These are phyloP conservation scores for Brachyhypopomus occidentalis DNA, from an alignment of 2,113 vertebrate species.

Conservation along the genomic window DNA sequence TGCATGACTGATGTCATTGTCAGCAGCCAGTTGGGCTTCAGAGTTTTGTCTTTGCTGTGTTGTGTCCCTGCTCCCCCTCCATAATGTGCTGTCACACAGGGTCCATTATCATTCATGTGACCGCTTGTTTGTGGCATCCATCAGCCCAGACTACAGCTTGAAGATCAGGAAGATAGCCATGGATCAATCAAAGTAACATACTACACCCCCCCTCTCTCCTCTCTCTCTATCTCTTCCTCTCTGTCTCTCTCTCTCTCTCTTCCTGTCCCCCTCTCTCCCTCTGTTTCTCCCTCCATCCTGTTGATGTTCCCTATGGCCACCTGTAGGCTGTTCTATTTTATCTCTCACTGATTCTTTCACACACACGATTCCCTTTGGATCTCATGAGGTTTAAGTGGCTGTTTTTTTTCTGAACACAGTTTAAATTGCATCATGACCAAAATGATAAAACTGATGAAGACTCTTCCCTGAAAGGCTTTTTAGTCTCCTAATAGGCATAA, in stretches of 20 bases:
- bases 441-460: background rate
- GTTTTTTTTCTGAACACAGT: constrained; percentile 15
- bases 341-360: background rate
- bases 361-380: background rate
- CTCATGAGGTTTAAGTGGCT: background rate
- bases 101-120: constrained; percentile 78
- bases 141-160: constrained; percentile 80
- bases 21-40: constrained; percentile 19
- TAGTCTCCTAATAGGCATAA: background rate
- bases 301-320: background rate
- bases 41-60: constrained; percentile 35
- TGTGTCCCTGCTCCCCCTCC: constrained; percentile 30
- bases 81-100: constrained; percentile 65
- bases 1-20: background rate
- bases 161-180: constrained; percentile 78
- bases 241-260: background rate
- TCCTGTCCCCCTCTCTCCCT: background rate
- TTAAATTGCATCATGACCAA: background rate
- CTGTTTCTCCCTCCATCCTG: background rate
- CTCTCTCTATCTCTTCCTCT: constrained; percentile 22
- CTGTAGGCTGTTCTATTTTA: background rate
- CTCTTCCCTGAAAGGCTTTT: background rate
- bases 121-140: constrained; percentile 78
- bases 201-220: constrained; percentile 43
- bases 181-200: constrained; percentile 80